Evolutionary conservation across 1,140 invertebrate species (phyloP).

Genomic region (Drosophila parabipectinata): DNA sequence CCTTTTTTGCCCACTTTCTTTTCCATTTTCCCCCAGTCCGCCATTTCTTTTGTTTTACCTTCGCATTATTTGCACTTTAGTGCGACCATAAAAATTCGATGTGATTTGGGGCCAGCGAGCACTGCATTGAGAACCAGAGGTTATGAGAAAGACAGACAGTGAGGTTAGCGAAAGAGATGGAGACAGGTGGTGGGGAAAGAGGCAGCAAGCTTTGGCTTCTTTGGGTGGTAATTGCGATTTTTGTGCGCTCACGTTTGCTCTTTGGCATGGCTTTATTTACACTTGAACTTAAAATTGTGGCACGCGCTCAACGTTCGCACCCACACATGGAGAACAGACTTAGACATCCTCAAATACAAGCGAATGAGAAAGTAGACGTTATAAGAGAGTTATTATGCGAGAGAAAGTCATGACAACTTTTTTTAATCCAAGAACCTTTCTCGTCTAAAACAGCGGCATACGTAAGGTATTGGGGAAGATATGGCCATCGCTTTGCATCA

Average conservation of each 20-base stretch:
- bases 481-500: too few relatives aligned
- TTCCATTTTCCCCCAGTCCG: not conserved
- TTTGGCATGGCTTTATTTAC: constrained; percentile 67
- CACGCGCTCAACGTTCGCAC: constrained; percentile 35
- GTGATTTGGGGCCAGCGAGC: constrained; percentile 34
- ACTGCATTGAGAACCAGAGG: not conserved
- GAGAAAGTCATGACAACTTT: too few relatives aligned
- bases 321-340: not conserved
- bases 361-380: too few relatives aligned
- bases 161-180: not conserved
- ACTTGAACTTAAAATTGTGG: constrained; percentile 68
- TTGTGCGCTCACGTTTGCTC: constrained; percentile 55
- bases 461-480: too few relatives aligned
- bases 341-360: not conserved
- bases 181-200: constrained; percentile 3
- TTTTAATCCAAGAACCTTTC: too few relatives aligned
- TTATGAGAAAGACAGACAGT: not conserved
- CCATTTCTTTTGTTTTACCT: constrained; percentile 39
- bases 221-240: constrained; percentile 67
- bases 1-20: constrained; percentile 3
- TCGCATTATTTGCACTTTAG: constrained; percentile 59
- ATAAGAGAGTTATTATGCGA: too few relatives aligned
- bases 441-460: too few relatives aligned
- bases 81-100: constrained; percentile 58
- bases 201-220: not conserved